Conservation (phyloP, 2,797 vertebrate genomes). For the Chiloscyllium punctatum region DNA sequence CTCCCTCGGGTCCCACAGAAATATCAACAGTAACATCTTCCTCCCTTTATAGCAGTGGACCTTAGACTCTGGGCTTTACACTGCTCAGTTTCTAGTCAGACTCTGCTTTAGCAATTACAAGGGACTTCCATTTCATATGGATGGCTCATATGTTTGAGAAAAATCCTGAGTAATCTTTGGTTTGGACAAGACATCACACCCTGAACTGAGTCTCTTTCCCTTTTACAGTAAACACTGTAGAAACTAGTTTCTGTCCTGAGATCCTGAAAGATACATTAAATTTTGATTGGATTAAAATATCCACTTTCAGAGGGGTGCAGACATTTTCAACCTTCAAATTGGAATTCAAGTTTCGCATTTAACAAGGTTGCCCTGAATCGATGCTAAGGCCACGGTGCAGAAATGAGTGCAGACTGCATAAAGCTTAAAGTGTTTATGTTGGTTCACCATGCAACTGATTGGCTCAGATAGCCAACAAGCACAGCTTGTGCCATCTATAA, state of each 20-base stretch:
- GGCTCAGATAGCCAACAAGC: background rate
- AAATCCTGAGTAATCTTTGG: background rate
- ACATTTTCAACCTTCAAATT: background rate
- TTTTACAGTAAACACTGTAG: background rate
- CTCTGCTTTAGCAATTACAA: background rate
- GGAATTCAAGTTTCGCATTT: background rate
- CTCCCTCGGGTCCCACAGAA: background rate
- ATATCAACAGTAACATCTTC: background rate
- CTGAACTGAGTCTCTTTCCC: background rate
- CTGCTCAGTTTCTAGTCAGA: background rate
- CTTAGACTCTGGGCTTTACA: background rate
- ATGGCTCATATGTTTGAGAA: background rate
- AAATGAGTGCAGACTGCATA: background rate
- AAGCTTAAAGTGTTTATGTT: background rate
- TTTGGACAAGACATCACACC: background rate
- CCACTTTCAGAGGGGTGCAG: background rate
- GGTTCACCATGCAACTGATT: background rate
- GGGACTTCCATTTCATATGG: background rate
- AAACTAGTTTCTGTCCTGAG: background rate
- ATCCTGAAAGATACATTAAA: background rate
- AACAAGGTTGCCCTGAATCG: background rate
- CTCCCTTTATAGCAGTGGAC: background rate
- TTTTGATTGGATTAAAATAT: background rate
- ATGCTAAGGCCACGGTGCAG: background rate
- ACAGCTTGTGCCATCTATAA: background rate